Conservation (phyloP, 2,797 vertebrate species). For the Alauda arvensis region DNA sequence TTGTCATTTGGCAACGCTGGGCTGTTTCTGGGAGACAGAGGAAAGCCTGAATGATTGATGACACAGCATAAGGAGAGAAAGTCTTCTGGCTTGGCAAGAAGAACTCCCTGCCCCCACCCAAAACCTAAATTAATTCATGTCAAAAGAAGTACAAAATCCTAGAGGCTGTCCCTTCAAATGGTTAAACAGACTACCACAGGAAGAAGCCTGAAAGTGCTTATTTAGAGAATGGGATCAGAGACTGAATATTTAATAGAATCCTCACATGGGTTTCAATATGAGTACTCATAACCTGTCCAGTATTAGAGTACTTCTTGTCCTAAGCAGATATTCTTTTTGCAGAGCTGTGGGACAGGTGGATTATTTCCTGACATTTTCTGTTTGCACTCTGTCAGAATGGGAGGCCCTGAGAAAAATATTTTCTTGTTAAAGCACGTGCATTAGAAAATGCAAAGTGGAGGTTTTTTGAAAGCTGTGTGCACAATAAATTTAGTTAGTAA, state of each 20-base stretch:
- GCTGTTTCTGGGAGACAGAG: conserved; percentile 1
- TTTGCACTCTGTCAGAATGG: neutral
- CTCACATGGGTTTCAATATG: conserved; percentile 3
- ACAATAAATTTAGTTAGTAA: conserved; percentile 14
- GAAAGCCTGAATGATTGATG: conserved; percentile 29
- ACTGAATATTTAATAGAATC: conserved; percentile 44
- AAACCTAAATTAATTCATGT: neutral
- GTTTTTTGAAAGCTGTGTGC: neutral
- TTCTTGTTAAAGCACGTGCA: neutral
- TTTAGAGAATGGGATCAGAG: conserved; percentile 36
- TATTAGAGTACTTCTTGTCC: conserved; percentile 28
- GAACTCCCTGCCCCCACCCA: neutral
- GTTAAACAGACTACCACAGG: conserved; percentile 10
- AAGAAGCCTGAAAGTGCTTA: conserved; percentile 28
- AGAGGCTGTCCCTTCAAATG: neutral
- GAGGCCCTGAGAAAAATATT: neutral
- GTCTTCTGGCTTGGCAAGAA: neutral
- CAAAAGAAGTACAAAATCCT: conserved; percentile 7
- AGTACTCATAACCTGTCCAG: conserved; percentile 21
- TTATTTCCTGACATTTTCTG: neutral
- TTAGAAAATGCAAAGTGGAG: conserved; percentile 23
- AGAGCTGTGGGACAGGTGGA: neutral
- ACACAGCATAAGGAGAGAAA: neutral
- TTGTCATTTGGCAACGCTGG: neutral
- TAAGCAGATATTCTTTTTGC: conserved; percentile 16